phyloP scores from a whole-genome alignment of 2,888 invertebrate species.

The Lysandra bellargus region DNA sequence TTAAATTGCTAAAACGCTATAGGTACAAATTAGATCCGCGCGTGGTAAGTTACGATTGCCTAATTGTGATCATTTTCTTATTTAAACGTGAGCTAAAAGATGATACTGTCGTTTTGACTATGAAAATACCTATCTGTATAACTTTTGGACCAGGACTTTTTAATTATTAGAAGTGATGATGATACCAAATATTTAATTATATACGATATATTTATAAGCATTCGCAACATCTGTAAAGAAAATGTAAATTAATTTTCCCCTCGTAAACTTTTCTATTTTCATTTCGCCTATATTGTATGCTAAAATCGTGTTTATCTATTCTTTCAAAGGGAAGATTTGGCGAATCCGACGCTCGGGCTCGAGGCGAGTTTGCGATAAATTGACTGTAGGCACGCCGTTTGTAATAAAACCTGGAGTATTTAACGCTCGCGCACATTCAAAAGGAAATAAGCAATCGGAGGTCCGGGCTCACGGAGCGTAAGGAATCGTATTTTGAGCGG shows the following conservation, averaged over 20 bases:
- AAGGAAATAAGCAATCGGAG: conserved; percentile 42
- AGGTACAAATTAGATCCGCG: not conserved
- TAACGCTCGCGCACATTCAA: conserved; percentile 40
- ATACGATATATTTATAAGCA: not conserved
- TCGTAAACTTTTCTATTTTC: conserved; percentile 15
- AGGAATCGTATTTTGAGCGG: conserved; percentile 65
- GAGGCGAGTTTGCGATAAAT: conserved; percentile 42
- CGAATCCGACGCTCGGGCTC: conserved; percentile 33
- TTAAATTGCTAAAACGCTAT: not conserved
- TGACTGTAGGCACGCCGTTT: conserved; percentile 43
- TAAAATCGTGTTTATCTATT: conserved; percentile 25
- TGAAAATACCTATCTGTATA: not conserved
- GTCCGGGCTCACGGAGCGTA: conserved; percentile 45
- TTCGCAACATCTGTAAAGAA: not conserved
- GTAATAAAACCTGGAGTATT: conserved; percentile 43
- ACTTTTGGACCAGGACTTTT: not conserved
- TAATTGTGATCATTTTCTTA: no score
- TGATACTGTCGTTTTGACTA: no score
- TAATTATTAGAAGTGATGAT: not conserved
- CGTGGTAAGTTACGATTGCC: no score
- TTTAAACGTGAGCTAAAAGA: no score
- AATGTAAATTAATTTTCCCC: conserved; percentile 6
- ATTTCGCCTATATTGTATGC: conserved; percentile 16
- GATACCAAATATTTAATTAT: not conserved
- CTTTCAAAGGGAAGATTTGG: conserved; percentile 30